A percentile compares a stretch with the other conserved stretches of the same genome.
These are phyloP conservation scores for Neosilurus mollespiculum DNA, from an alignment of 2,797 vertebrate species.

Conservation along the genomic window DNA sequence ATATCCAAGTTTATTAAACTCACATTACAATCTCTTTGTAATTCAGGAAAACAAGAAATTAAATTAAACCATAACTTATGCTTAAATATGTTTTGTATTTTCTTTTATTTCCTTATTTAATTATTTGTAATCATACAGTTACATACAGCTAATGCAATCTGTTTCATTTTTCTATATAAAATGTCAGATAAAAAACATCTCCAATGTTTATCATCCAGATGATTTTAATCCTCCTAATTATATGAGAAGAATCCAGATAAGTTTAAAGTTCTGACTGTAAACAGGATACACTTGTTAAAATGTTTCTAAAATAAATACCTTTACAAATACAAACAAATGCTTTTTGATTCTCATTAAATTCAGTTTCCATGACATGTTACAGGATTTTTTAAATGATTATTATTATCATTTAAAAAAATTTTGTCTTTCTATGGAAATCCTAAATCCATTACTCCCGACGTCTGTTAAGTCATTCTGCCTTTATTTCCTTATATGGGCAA, in stretches of 20 bases:
- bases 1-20: no score
- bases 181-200: not conserved
- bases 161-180: not conserved
- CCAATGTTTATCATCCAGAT: not conserved
- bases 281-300: not conserved
- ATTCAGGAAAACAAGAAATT: not conserved
- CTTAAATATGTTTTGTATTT: not conserved
- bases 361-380: not conserved
- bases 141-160: not conserved
- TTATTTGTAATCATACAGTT: not conserved
- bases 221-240: not conserved
- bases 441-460: not conserved
- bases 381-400: not conserved
- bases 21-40: no score
- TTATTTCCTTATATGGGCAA: slow-evolving; percentile 71
- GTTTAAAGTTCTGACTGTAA: not conserved
- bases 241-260: no score
- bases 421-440: not conserved
- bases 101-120: not conserved
- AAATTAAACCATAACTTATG: not conserved
- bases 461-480: slow-evolving; percentile 58
- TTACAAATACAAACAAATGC: not conserved
- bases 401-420: not conserved
- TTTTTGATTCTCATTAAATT: not conserved
- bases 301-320: no score